Percentiles rank a stretch among this genome's conserved stretches.
These are phyloP conservation scores for Diaprepes abbreviatus DNA, from an alignment of 2,888 invertebrate species.

Conservation along the genomic window DNA sequence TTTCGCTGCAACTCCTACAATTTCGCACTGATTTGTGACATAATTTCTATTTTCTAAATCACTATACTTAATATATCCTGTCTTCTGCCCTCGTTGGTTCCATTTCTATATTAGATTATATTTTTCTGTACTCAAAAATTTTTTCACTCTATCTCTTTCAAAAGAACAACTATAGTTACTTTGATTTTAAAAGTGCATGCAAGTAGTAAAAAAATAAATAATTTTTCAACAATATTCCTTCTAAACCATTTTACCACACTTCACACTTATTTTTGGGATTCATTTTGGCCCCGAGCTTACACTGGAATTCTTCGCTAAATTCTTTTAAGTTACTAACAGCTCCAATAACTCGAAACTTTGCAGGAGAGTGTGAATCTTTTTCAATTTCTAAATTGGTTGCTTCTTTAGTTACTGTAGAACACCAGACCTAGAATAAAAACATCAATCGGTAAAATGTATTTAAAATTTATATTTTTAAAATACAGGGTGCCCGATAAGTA, in stretches of 20 bases:
- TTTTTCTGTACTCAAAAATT: background rate
- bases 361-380: conserved; percentile 93
- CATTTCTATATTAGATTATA: too few species aligned
- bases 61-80: too few species aligned
- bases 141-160: too few species aligned
- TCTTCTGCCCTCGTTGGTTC: too few species aligned
- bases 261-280: conserved; percentile 89
- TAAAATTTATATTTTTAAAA: too few species aligned
- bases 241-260: conserved; percentile 79
- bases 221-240: background rate
- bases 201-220: background rate
- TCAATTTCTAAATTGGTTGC: conserved; percentile 88
- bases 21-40: too few species aligned
- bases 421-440: conserved; percentile 76
- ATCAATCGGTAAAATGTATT: too few species aligned
- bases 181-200: background rate
- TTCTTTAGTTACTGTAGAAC: conserved; percentile 89
- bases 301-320: conserved; percentile 85
- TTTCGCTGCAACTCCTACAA: too few species aligned
- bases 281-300: conserved; percentile 83
- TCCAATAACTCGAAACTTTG: conserved; percentile 88
- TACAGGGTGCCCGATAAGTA: too few species aligned
- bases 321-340: conserved; percentile 88
- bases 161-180: background rate
- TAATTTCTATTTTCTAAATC: too few species aligned